Evolutionary conservation across 2,888 invertebrate genomes (phyloP).

Genomic region (Agriopis leucophaearia): DNA sequence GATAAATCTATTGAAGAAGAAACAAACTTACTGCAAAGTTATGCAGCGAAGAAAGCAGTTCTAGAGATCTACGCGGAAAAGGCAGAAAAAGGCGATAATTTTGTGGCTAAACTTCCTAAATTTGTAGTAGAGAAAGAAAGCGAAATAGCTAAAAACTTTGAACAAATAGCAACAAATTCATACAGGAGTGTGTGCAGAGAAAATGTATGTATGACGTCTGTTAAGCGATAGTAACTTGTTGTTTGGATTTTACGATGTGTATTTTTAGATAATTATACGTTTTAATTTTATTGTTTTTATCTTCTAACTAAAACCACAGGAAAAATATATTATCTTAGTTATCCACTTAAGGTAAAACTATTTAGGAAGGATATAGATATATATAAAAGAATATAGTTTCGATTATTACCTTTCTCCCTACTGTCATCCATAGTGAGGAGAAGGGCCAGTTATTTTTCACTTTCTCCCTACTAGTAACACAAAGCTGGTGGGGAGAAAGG

Average conservation of each 20-base stretch:
- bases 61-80: constrained; percentile 73
- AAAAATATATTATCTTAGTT: too few species aligned
- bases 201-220: constrained; percentile 57
- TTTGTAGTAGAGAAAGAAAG: constrained; percentile 63
- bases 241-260: constrained; percentile 25
- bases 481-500: too few species aligned
- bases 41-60: constrained; percentile 76
- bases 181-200: constrained; percentile 50
- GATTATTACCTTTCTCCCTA: too few species aligned
- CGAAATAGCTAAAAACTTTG: constrained; percentile 51
- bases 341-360: too few species aligned
- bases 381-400: too few species aligned
- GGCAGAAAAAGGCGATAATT: constrained; percentile 55
- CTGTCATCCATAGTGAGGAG: too few species aligned
- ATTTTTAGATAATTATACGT: constrained; percentile 23
- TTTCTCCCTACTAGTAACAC: too few species aligned
- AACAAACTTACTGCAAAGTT: constrained; percentile 68
- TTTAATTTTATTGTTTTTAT: constrained; percentile 2
- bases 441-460: too few species aligned
- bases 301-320: too few species aligned
- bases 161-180: constrained; percentile 46
- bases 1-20: constrained; percentile 31
- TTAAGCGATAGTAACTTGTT: constrained; percentile 45
- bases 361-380: too few species aligned
- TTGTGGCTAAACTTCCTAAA: constrained; percentile 72